These are phyloP conservation scores for Camponotus vicinus DNA, from an alignment of 1,140 invertebrate species.

Conservation along the genomic window DNA sequence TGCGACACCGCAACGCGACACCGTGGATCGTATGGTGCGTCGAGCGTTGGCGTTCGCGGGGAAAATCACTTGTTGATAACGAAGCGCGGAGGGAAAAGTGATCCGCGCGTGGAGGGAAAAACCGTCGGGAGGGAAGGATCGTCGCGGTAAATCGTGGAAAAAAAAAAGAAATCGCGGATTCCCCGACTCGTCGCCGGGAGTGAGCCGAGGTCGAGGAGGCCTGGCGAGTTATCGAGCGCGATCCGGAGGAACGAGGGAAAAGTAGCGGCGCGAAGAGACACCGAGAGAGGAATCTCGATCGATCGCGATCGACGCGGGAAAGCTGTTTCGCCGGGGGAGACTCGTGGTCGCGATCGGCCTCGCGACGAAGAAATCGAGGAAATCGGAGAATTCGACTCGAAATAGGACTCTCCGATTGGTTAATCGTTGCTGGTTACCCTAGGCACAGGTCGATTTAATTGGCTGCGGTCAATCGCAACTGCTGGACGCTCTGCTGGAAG, in stretches of 20 bases:
- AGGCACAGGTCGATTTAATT: too few species aligned
- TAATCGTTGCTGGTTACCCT: too few species aligned
- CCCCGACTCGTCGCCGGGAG: background rate
- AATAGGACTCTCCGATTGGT: too few species aligned
- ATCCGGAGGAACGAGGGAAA: background rate
- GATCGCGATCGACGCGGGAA: constrained; percentile 31
- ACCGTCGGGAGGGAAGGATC: too few species aligned
- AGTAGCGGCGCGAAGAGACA: background rate
- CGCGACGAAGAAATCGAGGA: background rate
- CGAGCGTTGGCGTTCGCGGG: constrained; percentile 44
- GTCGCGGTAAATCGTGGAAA: too few species aligned
- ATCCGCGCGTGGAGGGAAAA: too few species aligned
- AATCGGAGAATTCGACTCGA: too few species aligned
- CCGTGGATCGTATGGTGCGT: constrained; percentile 62
- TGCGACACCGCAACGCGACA: constrained; percentile 70
- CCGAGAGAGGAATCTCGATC: constrained; percentile 10
- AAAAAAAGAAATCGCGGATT: too few species aligned
- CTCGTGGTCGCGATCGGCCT: background rate
- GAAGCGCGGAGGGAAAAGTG: background rate
- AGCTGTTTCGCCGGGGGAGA: background rate
- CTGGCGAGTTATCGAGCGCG: background rate
- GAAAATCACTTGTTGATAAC: constrained; percentile 72
- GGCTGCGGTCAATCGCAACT: too few species aligned
- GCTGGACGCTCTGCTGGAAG: background rate
- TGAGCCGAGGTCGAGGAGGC: constrained; percentile 6